Percentiles rank a stretch among this genome's conserved stretches.
Evolutionary conservation across 2,113 vertebrate species (phyloP).

Genomic region (Eublepharis macularius): DNA sequence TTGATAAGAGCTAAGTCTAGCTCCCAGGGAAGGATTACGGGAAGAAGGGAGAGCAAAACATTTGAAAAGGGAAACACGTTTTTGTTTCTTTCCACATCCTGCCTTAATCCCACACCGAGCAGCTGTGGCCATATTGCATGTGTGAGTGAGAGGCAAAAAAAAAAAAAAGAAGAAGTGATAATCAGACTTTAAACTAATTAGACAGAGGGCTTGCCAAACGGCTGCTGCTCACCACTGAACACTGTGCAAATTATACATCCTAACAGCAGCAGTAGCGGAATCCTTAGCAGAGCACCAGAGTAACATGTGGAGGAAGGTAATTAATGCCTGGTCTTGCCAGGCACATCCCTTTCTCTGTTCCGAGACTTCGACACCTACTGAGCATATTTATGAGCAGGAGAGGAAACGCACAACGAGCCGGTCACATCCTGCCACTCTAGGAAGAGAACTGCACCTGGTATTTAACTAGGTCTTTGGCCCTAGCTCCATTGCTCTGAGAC

Average conservation of each 20-base stretch:
- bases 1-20: slow-evolving; percentile 41
- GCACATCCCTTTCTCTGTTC: slow-evolving; percentile 16
- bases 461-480: background rate
- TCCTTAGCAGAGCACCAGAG: slow-evolving; percentile 35
- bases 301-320: slow-evolving; percentile 47
- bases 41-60: slow-evolving; percentile 25
- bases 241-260: slow-evolving; percentile 65
- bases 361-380: slow-evolving; percentile 1
- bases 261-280: slow-evolving; percentile 33
- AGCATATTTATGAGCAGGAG: background rate
- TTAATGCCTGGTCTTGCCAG: slow-evolving; percentile 46
- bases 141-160: slow-evolving; percentile 48
- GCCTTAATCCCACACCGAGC: slow-evolving; percentile 39
- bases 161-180: slow-evolving; percentile 50
- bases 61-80: slow-evolving; percentile 1
- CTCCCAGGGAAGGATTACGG: slow-evolving; percentile 39
- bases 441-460: background rate
- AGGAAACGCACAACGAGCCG: background rate
- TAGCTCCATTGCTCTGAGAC: background rate
- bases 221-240: slow-evolving; percentile 45
- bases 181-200: slow-evolving; percentile 69
- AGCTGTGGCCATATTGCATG: slow-evolving; percentile 33
- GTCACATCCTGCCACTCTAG: background rate
- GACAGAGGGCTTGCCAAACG: slow-evolving; percentile 55
- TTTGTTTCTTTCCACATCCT: slow-evolving; percentile 30